Conservation (phyloP, 2,888 invertebrate genomes). For the Dexiosoma caninum region DNA sequence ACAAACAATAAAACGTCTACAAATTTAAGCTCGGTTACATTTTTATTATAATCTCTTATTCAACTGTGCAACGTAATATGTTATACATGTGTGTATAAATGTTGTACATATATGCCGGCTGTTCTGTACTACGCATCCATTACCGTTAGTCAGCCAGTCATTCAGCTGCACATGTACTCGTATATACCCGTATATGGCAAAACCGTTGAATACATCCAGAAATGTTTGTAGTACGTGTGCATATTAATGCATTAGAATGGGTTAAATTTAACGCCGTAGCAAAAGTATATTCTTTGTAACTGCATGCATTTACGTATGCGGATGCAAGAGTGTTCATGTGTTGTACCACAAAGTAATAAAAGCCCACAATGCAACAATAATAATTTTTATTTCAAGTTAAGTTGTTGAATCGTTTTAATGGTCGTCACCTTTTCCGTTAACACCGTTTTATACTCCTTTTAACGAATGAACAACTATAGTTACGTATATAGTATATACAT, state of each 20-base stretch:
- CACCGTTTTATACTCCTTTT: conserved; percentile 20
- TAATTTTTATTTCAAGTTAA: conserved; percentile 71
- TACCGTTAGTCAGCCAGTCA: conserved; percentile 25
- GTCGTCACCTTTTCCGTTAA: conserved; percentile 72
- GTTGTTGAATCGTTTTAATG: conserved; percentile 76
- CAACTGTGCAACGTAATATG: conserved; percentile 25
- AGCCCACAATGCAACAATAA: conserved; percentile 63
- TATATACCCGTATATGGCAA: not conserved
- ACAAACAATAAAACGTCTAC: conserved; percentile 29
- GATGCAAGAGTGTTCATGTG: conserved; percentile 33
- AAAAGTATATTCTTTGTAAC: conserved; percentile 41
- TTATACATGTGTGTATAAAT: not conserved
- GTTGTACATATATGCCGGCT: conserved; percentile 16
- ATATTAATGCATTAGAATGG: conserved; percentile 36
- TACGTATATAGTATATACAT: no score
- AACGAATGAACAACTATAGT: not conserved
- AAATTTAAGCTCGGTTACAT: conserved; percentile 58
- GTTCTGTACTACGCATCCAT: conserved; percentile 60
- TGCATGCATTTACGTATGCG: not conserved
- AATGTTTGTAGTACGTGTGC: not conserved
- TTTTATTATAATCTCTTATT: conserved; percentile 52
- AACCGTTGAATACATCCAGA: conserved; percentile 12
- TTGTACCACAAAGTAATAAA: conserved; percentile 55
- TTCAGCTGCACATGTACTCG: conserved; percentile 10
- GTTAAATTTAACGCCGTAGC: conserved; percentile 54